Evolutionary conservation across 2,888 invertebrate genomes (phyloP), one percentile per base, ranked within the genome.

Genomic region (Parascotia fuliginaria): DNA sequence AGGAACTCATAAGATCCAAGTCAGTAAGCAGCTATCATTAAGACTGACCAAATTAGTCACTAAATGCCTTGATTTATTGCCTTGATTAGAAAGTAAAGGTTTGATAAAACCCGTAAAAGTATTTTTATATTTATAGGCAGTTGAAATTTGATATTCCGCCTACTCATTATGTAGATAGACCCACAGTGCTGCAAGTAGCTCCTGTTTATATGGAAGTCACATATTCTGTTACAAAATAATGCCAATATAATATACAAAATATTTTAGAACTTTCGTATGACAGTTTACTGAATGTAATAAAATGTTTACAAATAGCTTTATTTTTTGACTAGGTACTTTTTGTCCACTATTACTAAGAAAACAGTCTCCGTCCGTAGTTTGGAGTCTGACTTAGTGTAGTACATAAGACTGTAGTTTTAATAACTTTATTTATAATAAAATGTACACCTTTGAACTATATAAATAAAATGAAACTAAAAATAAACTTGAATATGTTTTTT

Each of bases 391-490:
- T 62, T 62, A 13, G 56, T 60, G 37, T 64, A 55, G 50, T 55
- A 55, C 28, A 53, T 70, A 48, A 24, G 44, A 58, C 55, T 45
- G 45, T 64, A 62, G 54, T 45, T 67, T 58, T 67, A 48, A 51
- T 54, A 32, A 19, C 41, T 55, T 44, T 57, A 56, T 68, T 60
- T 59, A 44, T 57, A 51, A 27, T 24, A 50, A 55, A 42, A 36
- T 59, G 66, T 70, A 70, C 57, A 46, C 39, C 51, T 60, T 62
- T 60, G 50, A 58, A 65, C 53, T 36, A 39, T 63, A 65, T 36
- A 65, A 24, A 7, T 6, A 56, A 56, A 42, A 32, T 42, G 2
- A 48, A 44, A 14, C 34, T 47, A 7, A 46, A 9, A 29, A 7
- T 12, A 32, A 32, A 36, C 64, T 57, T 52, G 31, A n/a, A n/a